Conservation (phyloP, 2,888 invertebrate genomes). For the Orthosia gracilis region DNA sequence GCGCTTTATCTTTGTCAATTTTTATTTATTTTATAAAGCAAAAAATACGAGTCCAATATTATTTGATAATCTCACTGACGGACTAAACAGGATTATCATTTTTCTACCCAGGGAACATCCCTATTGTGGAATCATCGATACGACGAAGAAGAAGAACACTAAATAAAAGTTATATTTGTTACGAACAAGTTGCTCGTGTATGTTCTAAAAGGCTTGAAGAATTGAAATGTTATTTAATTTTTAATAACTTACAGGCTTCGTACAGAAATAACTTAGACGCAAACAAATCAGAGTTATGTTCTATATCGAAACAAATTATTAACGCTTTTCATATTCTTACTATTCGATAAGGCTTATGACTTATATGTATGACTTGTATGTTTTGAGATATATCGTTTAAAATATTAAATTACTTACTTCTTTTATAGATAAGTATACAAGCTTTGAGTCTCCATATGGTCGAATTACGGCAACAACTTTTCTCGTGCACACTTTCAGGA, state of each 20-base stretch:
- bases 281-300: conserved; percentile 39
- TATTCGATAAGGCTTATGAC: conserved; percentile 10
- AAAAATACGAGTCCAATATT: no score
- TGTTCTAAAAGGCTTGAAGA: conserved; percentile 1
- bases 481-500: background rate
- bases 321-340: conserved; percentile 38
- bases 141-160: no score
- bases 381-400: background rate
- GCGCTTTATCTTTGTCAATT: no score
- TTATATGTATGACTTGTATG: conserved; percentile 6
- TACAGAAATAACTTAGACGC: conserved; percentile 25
- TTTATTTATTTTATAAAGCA: no score
- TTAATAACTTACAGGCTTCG: background rate
- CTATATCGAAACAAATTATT: conserved; percentile 43
- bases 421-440: background rate
- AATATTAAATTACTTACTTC: background rate
- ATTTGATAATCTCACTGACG: no score
- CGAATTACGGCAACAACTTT: background rate
- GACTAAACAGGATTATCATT: no score
- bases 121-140: no score
- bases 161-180: no score
- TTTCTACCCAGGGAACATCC: no score
- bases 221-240: background rate
- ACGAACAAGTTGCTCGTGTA: background rate
- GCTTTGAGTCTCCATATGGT: background rate